Base-by-base conservation (phyloP, 1,140 invertebrate species). In the Aphelinus certus region DNA sequence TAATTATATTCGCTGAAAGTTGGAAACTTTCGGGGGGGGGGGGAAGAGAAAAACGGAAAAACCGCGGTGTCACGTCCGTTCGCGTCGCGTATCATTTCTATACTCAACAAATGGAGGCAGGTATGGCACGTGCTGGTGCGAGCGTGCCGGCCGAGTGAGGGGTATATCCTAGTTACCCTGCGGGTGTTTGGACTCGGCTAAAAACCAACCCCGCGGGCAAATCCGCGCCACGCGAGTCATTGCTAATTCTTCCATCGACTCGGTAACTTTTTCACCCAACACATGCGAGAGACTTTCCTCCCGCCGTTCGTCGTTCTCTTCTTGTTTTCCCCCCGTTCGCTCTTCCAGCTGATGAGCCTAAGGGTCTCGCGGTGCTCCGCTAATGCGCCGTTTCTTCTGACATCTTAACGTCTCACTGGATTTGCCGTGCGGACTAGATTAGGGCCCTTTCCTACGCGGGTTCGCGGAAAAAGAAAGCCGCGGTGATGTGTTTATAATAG, bases 81-180 rank as follows among this genome's bases (percentile, higher is more conserved):
- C 26, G 26, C 26, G 26, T 26, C 26, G 26, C 26, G 26, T 26
- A 26, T 26, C 26, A 26, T 26, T 26, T 26, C 26, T 26, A 26
- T 26, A 26, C 26, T 26, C 26, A 26, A 26, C 26, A 26, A 26
- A 26, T 26, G 26, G 26, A 26, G 26, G 26, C 26, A 26, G 26
- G 26, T 26, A 26, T 26, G 26, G 26, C 26, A 26, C 26, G 26
- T 26, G 26, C 26, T 26, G 26, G 26, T 26, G 26, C 26, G 26
- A 26, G 26, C 26, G 26, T 26, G 26, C 26, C 26, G 26, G 26
- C 26, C 26, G 26, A 26, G 26, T 26, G 26, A 26, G 4, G 71
- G 79, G 83, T 80, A 68, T 79, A 83, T 79, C 83, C 83, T 81
- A 82, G 80, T 82, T 76, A 80, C 72, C 83, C 83, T 73, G 66